Percentiles rank a stretch among this genome's conserved stretches.
These are phyloP conservation scores for Hippocampus abdominalis DNA, from an alignment of 2,113 vertebrate species.

Conservation along the genomic window DNA sequence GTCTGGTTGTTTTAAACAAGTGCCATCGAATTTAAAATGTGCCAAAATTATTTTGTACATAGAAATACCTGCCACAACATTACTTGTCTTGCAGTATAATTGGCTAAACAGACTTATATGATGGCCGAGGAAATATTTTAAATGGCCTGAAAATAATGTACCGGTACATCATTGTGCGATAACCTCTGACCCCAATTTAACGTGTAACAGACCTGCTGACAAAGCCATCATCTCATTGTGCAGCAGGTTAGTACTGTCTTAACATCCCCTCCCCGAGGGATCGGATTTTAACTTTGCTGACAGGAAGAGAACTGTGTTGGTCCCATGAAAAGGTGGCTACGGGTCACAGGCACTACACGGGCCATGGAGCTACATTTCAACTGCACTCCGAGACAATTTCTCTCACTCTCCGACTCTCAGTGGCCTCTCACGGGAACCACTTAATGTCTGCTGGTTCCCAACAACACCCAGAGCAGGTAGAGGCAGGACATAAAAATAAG, in stretches of 20 bases:
- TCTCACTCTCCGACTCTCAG: slow-evolving; percentile 41
- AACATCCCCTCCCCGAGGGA: slow-evolving; percentile 51
- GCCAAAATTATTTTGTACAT: not conserved
- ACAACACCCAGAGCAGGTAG: slow-evolving; percentile 59
- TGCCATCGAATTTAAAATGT: not conserved
- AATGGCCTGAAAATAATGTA: slow-evolving; percentile 10
- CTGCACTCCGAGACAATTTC: slow-evolving; percentile 43
- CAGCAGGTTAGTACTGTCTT: slow-evolving; percentile 42
- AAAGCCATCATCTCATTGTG: slow-evolving; percentile 39
- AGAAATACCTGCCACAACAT: not conserved
- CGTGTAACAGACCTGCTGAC: slow-evolving; percentile 49
- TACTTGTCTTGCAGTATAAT: not conserved
- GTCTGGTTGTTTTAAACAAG: not conserved
- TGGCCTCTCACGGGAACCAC: slow-evolving; percentile 55
- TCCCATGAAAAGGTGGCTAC: slow-evolving; percentile 67
- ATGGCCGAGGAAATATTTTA: slow-evolving; percentile 3
- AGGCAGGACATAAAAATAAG: slow-evolving; percentile 64
- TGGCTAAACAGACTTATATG: slow-evolving; percentile 1
- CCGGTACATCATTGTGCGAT: slow-evolving; percentile 25
- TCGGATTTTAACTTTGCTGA: slow-evolving; percentile 65
- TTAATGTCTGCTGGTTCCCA: slow-evolving; percentile 58
- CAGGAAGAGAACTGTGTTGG: slow-evolving; percentile 65
- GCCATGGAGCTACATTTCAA: slow-evolving; percentile 61
- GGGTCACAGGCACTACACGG: slow-evolving; percentile 64
- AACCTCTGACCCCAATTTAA: slow-evolving; percentile 56